Evolutionary conservation across 1,140 invertebrate species (phyloP), one percentile per base, ranked within the genome.

Genomic region (Paracyclopina nana): DNA sequence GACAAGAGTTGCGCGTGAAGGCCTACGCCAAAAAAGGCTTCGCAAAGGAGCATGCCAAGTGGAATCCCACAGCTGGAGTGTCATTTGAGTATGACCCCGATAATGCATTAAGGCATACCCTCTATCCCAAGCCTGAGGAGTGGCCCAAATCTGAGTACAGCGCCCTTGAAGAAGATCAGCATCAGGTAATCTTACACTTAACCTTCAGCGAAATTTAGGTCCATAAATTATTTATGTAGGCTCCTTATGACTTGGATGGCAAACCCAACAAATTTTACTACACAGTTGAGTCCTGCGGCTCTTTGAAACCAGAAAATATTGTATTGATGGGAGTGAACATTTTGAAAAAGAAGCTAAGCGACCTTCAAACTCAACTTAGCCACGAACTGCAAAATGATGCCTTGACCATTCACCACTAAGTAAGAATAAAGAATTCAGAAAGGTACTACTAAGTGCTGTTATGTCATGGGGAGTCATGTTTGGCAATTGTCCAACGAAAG

Each of bases 51-150:
- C 95, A 99, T 70, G 94, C 95, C 1, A 99, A 99, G 67, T 99
- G 94, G 94, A 98, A 97, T 70, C 94, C 94, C 11, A 98, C 94
- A 1, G 83, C 83, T 55, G 90, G 90, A 52, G 92, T 99, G 11
- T 80, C 80, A 30, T 99, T 99, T 68, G 94, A 99, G 67, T 99
- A 99, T 72, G 95, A 99, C 69, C 95, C 95, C 4, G 95, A 99
- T 62, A 99, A 99, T 72, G 70, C 79, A 1, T 81, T 99, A 72
- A 72, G 90, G 46, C 95, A 99, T 61, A 98, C 94, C 1, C 70
- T 92, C 1, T 95, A 77, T 58, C 90, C 91, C 0, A 97, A 94
- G 68, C 90, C 95, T 34, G 91, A 97, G 63, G 94, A 98, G 68
- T 99, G 94, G 94, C 92, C 90, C 0, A 96, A 94, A 64, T 94